Conservation (phyloP, 2,888 invertebrate genomes). For the Creontiades dilutus region DNA sequence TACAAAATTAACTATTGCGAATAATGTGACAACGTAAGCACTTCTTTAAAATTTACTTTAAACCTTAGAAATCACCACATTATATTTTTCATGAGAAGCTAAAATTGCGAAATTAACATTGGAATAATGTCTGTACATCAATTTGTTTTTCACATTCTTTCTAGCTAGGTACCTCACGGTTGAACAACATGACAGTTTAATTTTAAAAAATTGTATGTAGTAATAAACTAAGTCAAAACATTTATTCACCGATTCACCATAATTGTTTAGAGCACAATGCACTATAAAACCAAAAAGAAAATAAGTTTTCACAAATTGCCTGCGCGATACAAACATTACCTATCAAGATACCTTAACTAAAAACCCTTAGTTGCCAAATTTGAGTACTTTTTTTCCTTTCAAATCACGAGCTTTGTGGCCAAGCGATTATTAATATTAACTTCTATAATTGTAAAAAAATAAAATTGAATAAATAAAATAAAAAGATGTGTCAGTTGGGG, state of each 20-base stretch:
- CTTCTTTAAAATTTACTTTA: neutral
- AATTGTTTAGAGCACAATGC: slow-evolving; percentile 14
- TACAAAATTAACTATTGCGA: slow-evolving; percentile 53
- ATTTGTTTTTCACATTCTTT: neutral
- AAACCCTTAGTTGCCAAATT: slow-evolving; percentile 30
- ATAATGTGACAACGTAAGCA: slow-evolving; percentile 1
- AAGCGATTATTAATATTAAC: slow-evolving; percentile 19
- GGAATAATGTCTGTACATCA: neutral
- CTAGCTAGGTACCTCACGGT: neutral
- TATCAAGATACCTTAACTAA: slow-evolving; percentile 32
- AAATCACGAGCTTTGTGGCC: neutral
- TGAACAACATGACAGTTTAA: neutral
- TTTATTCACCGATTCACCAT: slow-evolving; percentile 28
- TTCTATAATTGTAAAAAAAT: neutral
- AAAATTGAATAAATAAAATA: neutral
- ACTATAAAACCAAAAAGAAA: neutral
- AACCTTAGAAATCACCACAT: neutral
- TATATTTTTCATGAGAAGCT: neutral
- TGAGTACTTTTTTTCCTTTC: neutral
- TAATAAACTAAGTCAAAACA: slow-evolving; percentile 5
- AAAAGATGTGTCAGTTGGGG: neutral
- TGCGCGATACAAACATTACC: neutral
- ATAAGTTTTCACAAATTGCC: neutral
- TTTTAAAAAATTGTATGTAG: neutral
- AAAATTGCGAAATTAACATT: slow-evolving; percentile 3